phyloP scores from a whole-genome alignment of 2,797 vertebrate species.

The Gila robusta region DNA sequence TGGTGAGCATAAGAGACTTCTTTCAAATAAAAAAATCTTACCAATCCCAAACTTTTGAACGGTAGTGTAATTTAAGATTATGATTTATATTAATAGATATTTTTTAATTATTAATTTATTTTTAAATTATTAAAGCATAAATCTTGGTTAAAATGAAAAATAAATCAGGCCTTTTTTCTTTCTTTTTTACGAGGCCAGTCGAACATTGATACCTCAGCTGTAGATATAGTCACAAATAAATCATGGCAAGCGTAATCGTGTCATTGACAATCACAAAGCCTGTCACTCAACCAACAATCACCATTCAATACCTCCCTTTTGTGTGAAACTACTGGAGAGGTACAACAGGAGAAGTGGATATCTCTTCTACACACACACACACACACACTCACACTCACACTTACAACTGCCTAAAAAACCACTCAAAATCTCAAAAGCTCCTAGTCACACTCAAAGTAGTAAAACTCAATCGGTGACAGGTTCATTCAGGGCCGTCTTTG shows the following conservation, averaged over 20 bases:
- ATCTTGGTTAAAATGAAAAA: background rate
- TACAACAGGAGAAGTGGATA: conserved; percentile 51
- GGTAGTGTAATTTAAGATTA: background rate
- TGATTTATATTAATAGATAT: background rate
- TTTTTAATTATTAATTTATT: background rate
- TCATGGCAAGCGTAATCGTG: conserved; percentile 35
- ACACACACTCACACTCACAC: conserved; percentile 13
- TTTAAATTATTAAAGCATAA: background rate
- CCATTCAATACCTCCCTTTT: conserved; percentile 51
- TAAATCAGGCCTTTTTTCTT: background rate
- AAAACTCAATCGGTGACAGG: conserved; percentile 45
- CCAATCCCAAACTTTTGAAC: background rate
- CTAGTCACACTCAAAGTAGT: conserved; percentile 40
- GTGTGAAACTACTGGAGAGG: conserved; percentile 43
- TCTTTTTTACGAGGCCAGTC: background rate
- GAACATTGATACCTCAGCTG: conserved; percentile 39
- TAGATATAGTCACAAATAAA: conserved; percentile 42
- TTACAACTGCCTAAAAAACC: conserved; percentile 44
- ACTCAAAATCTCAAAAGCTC: conserved; percentile 35
- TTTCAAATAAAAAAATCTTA: background rate
- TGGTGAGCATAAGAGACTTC: background rate
- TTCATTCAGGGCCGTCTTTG: conserved; percentile 44
- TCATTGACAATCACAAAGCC: conserved; percentile 51
- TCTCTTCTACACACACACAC: conserved; percentile 18
- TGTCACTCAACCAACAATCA: conserved; percentile 45